These are phyloP conservation scores for Manis crassicaudata DNA, from an alignment of 2,797 vertebrate genomes.

Conservation along the genomic window DNA sequence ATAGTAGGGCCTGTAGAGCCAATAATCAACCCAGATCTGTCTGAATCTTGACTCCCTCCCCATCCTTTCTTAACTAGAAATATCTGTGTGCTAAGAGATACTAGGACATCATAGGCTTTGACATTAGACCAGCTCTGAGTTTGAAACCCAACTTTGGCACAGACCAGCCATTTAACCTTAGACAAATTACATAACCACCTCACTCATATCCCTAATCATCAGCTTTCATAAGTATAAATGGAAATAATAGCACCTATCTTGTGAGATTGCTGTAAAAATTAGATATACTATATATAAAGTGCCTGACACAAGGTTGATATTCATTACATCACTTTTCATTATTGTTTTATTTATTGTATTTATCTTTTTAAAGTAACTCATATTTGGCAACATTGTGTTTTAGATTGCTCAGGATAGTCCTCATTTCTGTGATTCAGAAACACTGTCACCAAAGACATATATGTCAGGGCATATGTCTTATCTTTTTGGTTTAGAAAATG, in stretches of 20 bases:
- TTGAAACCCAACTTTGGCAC: background rate
- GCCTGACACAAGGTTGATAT: background rate
- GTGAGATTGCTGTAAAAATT: background rate
- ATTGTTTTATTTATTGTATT: background rate
- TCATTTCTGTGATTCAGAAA: slow-evolving; percentile 14
- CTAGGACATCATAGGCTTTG: background rate
- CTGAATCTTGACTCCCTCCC: background rate
- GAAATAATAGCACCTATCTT: slow-evolving; percentile 1
- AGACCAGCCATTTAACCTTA: background rate
- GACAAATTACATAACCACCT: background rate
- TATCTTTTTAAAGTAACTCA: background rate
- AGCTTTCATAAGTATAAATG: background rate
- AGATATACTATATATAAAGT: background rate
- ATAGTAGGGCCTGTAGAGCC: background rate
- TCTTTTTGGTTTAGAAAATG: slow-evolving; percentile 34
- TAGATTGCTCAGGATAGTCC: background rate
- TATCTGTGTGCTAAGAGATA: background rate
- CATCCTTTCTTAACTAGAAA: background rate
- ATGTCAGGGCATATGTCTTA: background rate
- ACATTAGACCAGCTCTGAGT: background rate
- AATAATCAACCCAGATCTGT: background rate
- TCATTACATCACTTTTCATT: background rate
- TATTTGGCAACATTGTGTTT: background rate
- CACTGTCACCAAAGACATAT: background rate
- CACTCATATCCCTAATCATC: background rate